Base-by-base conservation (phyloP, 1,140 invertebrate genomes). In the Xylocopa sonorina region DNA sequence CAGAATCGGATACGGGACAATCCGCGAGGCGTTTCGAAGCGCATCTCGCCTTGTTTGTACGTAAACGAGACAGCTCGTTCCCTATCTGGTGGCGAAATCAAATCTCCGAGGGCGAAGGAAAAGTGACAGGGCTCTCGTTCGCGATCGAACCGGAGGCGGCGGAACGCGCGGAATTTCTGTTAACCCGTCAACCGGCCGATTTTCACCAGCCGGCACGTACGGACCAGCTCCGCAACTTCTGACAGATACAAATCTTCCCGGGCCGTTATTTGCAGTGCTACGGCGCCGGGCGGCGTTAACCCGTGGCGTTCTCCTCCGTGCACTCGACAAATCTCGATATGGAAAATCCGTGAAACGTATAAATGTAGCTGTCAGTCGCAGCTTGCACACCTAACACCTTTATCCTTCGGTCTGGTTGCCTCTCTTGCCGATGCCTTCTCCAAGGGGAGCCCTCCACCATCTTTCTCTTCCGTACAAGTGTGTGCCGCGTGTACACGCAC, bases 361-460 rank as follows among this genome's bases (percentile, higher is more conserved):
- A 92, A 92, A 91, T 91, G 91, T 91, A 89, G 89, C 90, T 90
- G 91, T 91, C 91, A 91, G 80, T 88, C 84, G 89, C 91, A 91
- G 89, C 86, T 87, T 81, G 83, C 89, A 83, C 86, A 75, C 84
- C 75, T 86, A 86, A 86, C 84, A 86, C 83, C 84, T 86, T 86
- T 85, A 86, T 85, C 84, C 83, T 71, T 48, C 83, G 64, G 46
- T 48, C 48, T 55, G 77, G 41, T 41, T 73, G 68, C 68, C 77
- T 72, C 77, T 72, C 57, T 63, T 46, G 53, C 66, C 53, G 53
- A 68, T 46, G 51, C 38, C 27, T 29, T 27, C n/a, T n/a, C n/a
- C 51, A 24, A 24, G 63, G 41, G 9, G 3, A 43, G 32, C 51
- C 51, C 12, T 55, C 63, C 43, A n/a, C n/a, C n/a, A n/a, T n/a